phyloP scores from a whole-genome alignment of 2,797 vertebrate species.

The Acanthurus tractus region DNA sequence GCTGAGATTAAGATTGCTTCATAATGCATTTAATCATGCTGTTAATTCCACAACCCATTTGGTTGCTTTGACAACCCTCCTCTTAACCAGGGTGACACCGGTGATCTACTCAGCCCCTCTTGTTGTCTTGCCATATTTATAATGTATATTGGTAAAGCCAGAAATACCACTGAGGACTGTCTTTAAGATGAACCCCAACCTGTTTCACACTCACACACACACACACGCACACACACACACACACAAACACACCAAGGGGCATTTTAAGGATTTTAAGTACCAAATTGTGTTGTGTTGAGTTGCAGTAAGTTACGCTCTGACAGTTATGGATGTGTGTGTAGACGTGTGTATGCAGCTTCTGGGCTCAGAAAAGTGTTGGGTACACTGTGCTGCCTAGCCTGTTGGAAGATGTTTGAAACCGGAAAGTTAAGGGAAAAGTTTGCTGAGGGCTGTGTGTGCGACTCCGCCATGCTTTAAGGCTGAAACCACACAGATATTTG shows the following conservation, averaged over 20 bases:
- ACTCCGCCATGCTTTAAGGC: conserved; percentile 3
- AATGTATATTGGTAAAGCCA: background rate
- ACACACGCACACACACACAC: background rate
- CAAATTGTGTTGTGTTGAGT: background rate
- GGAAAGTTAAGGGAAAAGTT: background rate
- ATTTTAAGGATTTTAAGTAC: background rate
- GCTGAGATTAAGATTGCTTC: background rate
- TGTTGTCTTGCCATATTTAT: background rate
- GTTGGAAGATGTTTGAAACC: background rate
- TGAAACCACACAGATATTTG: conserved; percentile 1
- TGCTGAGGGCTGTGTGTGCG: conserved; percentile 1
- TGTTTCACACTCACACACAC: background rate
- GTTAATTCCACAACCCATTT: conserved; percentile 7
- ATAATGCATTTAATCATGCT: conserved; percentile 3
- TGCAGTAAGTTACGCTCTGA: background rate
- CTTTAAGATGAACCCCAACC: background rate
- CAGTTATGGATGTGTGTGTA: background rate
- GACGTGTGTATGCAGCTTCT: background rate
- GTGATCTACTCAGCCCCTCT: conserved; percentile 8
- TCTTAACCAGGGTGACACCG: background rate
- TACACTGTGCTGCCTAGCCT: background rate
- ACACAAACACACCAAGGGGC: too few species aligned
- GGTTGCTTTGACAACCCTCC: conserved; percentile 21
- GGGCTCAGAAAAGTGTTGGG: conserved; percentile 2
- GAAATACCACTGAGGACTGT: background rate